phyloP scores from a whole-genome alignment of 2,797 vertebrate species.

The Anniella stebbinsi region DNA sequence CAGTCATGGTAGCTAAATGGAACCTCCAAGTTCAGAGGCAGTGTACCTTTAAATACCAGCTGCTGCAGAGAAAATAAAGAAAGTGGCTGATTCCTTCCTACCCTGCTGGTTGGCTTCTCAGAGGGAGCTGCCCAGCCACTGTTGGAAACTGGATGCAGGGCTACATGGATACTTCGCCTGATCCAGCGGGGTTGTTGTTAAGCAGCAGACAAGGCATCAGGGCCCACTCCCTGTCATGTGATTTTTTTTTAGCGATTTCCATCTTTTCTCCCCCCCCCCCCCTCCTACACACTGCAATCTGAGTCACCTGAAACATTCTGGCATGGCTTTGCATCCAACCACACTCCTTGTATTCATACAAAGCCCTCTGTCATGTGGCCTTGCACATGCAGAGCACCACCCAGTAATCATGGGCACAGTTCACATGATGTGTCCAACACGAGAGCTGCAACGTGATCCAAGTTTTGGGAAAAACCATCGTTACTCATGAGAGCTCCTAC shows the following conservation, averaged over 20 bases:
- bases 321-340: not conserved
- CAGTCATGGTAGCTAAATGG: not conserved
- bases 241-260: not conserved
- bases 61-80: not conserved
- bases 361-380: not conserved
- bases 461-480: not conserved
- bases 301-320: constrained; percentile 7
- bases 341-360: not conserved
- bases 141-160: not conserved
- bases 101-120: not conserved
- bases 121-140: not conserved
- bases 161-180: not conserved
- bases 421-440: not conserved
- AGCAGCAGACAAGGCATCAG: not conserved
- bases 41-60: not conserved
- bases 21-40: not conserved
- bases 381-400: not conserved
- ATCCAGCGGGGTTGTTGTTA: not conserved
- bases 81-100: not conserved
- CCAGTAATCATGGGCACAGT: not conserved
- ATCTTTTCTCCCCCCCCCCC: not conserved
- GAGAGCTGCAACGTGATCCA: not conserved
- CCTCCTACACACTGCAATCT: not conserved
- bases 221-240: not conserved
- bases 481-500: not conserved